These are phyloP conservation scores for Tenthredo livida DNA, from an alignment of 2,888 invertebrate species.

Conservation along the genomic window DNA sequence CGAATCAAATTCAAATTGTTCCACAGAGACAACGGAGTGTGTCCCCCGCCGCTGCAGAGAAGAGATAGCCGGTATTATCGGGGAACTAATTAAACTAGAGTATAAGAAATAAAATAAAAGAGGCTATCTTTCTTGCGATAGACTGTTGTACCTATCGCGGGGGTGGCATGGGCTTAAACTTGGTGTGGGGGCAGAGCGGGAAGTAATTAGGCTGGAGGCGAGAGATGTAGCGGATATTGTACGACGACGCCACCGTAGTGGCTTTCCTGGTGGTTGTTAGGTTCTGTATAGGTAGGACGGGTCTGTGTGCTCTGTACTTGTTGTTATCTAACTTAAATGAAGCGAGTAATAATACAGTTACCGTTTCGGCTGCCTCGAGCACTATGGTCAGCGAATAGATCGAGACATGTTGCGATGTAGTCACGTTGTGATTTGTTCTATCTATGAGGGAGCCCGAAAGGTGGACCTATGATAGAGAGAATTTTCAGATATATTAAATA, in stretches of 20 bases:
- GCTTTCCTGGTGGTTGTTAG: constrained; percentile 47
- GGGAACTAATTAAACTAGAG: constrained; percentile 75
- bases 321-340: constrained; percentile 77
- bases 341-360: constrained; percentile 76
- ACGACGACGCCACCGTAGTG: constrained; percentile 64
- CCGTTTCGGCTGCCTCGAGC: constrained; percentile 63
- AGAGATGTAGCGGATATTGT: constrained; percentile 75
- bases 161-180: constrained; percentile 39
- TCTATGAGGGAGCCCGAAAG: not conserved
- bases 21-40: constrained; percentile 43
- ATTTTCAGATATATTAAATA: not conserved
- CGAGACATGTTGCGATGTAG: constrained; percentile 6
- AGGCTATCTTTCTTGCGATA: constrained; percentile 70
- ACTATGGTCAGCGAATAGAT: constrained; percentile 23
- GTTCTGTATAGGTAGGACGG: constrained; percentile 13
- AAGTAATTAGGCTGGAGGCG: constrained; percentile 75
- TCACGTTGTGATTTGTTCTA: constrained; percentile 9
- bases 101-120: constrained; percentile 75
- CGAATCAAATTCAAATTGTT: constrained; percentile 52
- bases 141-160: constrained; percentile 61
- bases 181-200: constrained; percentile 60
- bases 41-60: constrained; percentile 62
- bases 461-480: not conserved
- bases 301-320: constrained; percentile 60
- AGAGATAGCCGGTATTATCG: constrained; percentile 73